These are phyloP conservation scores for Eumerus sabulonum DNA, from an alignment of 2,888 invertebrate species.

Conservation along the genomic window DNA sequence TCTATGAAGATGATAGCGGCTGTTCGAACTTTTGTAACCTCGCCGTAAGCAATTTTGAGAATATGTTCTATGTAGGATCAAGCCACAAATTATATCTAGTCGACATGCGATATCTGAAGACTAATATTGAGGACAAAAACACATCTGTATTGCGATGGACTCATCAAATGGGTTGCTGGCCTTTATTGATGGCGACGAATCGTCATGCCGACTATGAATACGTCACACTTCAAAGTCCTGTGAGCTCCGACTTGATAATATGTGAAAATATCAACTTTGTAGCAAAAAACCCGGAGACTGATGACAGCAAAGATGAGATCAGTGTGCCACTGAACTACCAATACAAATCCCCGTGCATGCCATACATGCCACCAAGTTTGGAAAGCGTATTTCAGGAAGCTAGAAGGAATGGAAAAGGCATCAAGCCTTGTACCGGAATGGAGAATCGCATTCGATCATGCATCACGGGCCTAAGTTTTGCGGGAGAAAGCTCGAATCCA, in stretches of 20 bases:
- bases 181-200: constrained; percentile 73
- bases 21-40: constrained; percentile 74
- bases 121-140: constrained; percentile 65
- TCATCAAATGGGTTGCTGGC: constrained; percentile 75
- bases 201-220: constrained; percentile 71
- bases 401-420: constrained; percentile 69
- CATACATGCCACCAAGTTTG: constrained; percentile 73
- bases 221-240: constrained; percentile 72
- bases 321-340: constrained; percentile 31
- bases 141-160: constrained; percentile 72
- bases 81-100: constrained; percentile 75
- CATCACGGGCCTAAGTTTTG: constrained; percentile 73
- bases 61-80: constrained; percentile 75
- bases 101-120: constrained; percentile 73
- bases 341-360: constrained; percentile 72
- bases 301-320: not conserved
- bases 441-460: constrained; percentile 72
- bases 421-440: constrained; percentile 72
- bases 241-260: constrained; percentile 73
- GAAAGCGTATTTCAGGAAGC: constrained; percentile 71
- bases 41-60: constrained; percentile 71
- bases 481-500: constrained; percentile 67
- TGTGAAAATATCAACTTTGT: constrained; percentile 71
- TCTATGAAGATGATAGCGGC: constrained; percentile 15
- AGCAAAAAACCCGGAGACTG: not conserved